Evolutionary conservation across 2,888 invertebrate species (phyloP).

Genomic region (Lepas anatifera): DNA sequence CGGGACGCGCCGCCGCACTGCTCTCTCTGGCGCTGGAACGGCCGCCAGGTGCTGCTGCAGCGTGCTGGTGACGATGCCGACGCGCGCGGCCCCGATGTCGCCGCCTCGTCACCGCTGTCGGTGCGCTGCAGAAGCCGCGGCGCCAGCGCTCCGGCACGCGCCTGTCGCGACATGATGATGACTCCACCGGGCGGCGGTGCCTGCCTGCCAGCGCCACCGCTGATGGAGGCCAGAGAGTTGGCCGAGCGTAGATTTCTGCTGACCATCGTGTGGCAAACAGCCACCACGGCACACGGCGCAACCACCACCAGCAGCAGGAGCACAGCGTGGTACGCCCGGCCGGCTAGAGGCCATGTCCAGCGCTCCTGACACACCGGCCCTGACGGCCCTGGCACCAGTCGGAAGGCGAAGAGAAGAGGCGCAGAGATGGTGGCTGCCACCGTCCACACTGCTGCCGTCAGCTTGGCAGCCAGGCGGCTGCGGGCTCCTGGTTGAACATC

Average conservation of each 20-base stretch:
- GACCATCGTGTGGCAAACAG: conserved; percentile 50
- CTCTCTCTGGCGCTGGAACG: no score
- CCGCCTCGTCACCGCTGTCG: conserved; percentile 14
- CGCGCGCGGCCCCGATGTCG: conserved; percentile 1
- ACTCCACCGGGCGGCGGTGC: conserved; percentile 25
- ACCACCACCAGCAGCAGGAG: conserved; percentile 31
- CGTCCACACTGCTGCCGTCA: conserved; percentile 19
- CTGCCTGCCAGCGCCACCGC: conserved; percentile 17
- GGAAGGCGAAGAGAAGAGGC: conserved; percentile 18
- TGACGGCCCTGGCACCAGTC: conserved; percentile 16
- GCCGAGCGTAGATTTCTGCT: conserved; percentile 61
- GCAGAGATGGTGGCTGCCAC: conserved; percentile 19
- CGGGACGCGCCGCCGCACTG: conserved; percentile 16
- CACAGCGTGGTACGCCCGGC: conserved; percentile 45
- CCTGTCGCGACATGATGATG: conserved; percentile 28
- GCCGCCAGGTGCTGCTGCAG: no score
- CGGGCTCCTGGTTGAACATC: conserved; percentile 15
- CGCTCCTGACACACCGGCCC: conserved; percentile 26
- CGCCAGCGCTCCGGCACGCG: conserved; percentile 21
- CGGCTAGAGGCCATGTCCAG: conserved; percentile 35
- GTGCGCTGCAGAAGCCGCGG: conserved; percentile 19
- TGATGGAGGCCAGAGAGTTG: conserved; percentile 42
- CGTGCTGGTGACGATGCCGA: conserved; percentile 6
- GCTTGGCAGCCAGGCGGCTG: conserved; percentile 11
- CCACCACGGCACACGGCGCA: conserved; percentile 37